phyloP scores from a whole-genome alignment of 2,888 invertebrate species.

The Caenorhabditis macrosperma region DNA sequence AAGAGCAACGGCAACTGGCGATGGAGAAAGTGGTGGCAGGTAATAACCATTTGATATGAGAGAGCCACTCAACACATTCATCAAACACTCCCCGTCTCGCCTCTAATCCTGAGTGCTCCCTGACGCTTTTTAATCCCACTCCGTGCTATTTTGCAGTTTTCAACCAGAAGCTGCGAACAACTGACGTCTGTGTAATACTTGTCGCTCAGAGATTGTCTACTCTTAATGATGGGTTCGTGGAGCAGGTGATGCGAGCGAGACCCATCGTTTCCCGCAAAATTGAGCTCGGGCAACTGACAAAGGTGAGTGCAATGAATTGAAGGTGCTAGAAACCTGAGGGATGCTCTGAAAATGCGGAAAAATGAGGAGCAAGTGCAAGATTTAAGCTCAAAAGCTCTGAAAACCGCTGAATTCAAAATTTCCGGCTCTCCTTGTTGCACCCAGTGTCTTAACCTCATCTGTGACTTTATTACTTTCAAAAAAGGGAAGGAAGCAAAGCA shows the following conservation, averaged over 20 bases:
- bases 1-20: conserved; percentile 70
- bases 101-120: not conserved
- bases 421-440: too few species aligned
- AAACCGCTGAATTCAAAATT: too few species aligned
- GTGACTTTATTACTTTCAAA: too few species aligned
- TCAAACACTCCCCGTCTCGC: not conserved
- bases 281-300: conserved; percentile 32
- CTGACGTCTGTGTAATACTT: conserved; percentile 48
- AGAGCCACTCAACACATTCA: not conserved
- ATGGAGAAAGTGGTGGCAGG: conserved; percentile 69
- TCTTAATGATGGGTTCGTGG: conserved; percentile 55
- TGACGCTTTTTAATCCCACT: not conserved
- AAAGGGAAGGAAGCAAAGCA: too few species aligned
- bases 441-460: too few species aligned
- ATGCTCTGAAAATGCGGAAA: not conserved
- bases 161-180: conserved; percentile 43
- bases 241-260: conserved; percentile 49
- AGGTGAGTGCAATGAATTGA: conserved; percentile 10
- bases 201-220: conserved; percentile 49
- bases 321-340: too few species aligned
- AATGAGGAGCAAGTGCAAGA: not conserved
- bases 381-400: not conserved
- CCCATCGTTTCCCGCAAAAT: conserved; percentile 48
- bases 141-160: conserved; percentile 37
- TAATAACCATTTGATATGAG: conserved; percentile 4